These are phyloP conservation scores for Drosophila tanythrix DNA, from an alignment of 2,888 invertebrate genomes.

Conservation along the genomic window DNA sequence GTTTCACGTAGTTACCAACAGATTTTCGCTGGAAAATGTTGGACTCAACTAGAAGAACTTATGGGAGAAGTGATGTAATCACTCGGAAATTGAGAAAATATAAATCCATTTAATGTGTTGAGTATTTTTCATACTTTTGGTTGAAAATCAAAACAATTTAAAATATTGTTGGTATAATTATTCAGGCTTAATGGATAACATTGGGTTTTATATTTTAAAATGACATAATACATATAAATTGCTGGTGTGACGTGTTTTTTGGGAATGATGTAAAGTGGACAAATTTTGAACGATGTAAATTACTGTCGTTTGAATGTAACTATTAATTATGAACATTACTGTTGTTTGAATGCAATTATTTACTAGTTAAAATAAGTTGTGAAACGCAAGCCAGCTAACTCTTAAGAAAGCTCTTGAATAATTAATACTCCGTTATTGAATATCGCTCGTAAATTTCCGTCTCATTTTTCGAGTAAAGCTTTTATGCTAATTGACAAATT, in stretches of 20 bases:
- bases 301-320: not conserved
- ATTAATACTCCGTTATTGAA: not conserved
- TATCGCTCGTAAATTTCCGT: not conserved
- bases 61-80: not conserved
- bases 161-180: not conserved
- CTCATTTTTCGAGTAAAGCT: not conserved
- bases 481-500: conserved; percentile 4
- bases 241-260: not conserved
- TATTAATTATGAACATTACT: not conserved
- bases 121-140: not conserved
- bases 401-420: not conserved
- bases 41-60: not conserved
- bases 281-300: not conserved
- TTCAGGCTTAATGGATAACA: not conserved
- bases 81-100: not conserved
- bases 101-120: not conserved
- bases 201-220: not conserved
- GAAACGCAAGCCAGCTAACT: not conserved
- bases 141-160: not conserved
- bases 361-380: not conserved
- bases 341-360: not conserved
- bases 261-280: not conserved
- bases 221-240: not conserved
- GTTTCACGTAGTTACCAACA: not conserved
- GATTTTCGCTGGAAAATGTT: not conserved